Evolutionary conservation across 2,113 vertebrate species (phyloP).

Genomic region (Triplophysa siluroides): DNA sequence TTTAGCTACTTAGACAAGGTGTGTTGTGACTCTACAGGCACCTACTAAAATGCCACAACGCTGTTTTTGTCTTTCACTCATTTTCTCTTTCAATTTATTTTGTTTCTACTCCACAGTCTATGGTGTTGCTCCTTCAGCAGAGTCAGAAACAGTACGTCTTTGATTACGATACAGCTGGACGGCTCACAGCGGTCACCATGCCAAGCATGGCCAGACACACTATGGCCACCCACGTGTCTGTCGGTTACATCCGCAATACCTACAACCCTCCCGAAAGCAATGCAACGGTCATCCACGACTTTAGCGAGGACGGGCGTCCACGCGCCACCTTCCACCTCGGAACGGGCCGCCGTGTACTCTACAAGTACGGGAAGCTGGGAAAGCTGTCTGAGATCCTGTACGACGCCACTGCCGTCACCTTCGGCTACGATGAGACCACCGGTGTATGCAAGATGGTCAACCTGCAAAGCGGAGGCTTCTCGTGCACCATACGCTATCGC

Average conservation of each 20-base stretch:
- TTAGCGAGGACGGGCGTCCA: conserved; percentile 83
- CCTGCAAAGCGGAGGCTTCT: conserved; percentile 87
- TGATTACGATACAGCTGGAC: conserved; percentile 82
- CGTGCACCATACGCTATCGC: conserved; percentile 86
- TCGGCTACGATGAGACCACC: conserved; percentile 84
- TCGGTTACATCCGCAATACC: conserved; percentile 87
- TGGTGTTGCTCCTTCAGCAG: conserved; percentile 88
- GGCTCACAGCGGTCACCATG: conserved; percentile 85
- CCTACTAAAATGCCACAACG: too few species aligned
- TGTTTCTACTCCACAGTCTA: conserved; percentile 71
- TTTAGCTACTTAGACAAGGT: conserved; percentile 89
- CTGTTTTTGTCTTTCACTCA: too few species aligned
- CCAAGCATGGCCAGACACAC: conserved; percentile 88
- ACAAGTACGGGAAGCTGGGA: conserved; percentile 85
- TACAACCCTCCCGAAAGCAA: conserved; percentile 89
- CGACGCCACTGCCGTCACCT: conserved; percentile 84
- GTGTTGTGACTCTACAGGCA: conserved; percentile 18
- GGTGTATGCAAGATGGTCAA: conserved; percentile 89
- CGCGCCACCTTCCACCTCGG: conserved; percentile 81
- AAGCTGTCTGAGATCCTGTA: conserved; percentile 87
- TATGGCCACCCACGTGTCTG: conserved; percentile 85
- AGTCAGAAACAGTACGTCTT: conserved; percentile 89
- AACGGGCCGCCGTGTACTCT: conserved; percentile 84
- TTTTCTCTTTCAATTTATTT: conserved; percentile 5
- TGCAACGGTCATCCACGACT: conserved; percentile 85